Evolutionary conservation across 64 coral and sea anemone genomes (phyloP), one percentile per base, ranked within the genome.

Genomic region (Stylophora pistillata): DNA sequence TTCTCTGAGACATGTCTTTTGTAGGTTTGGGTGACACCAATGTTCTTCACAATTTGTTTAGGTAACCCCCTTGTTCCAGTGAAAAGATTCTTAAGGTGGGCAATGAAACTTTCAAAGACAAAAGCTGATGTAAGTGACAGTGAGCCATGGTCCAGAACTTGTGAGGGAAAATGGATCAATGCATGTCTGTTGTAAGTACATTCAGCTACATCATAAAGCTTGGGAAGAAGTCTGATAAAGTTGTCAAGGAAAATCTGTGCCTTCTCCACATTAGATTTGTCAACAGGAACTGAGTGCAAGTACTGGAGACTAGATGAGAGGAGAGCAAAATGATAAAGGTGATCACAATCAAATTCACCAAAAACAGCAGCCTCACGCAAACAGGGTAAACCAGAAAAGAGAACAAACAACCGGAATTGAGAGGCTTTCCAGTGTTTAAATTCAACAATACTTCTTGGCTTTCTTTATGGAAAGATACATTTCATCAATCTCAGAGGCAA

Each of bases 141-240:
- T 3, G 84, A 70, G 10, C 88, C 88, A 87, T 83, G 76, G 30
- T 76, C 32, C 15, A 59, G 17, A 21, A 91, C 85, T 72, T 95
- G 93, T 1, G 73, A 62, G 7, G 84, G 76, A 31, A 95, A 33
- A n/a, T 95, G 89, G 0, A 29, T 33, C 15, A 87, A 5, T 11
- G 93, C 74, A 75, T 95, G 93, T 17, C 17, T 87, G 56, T 95
- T 95, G 56, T 82, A 95, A 18, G 93, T 95, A 29, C 85, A 92
- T 31, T 75, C 65, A 56, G 30, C 37, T 0, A 29, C 53, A 52
- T 23, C 65, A 76, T 77, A 89, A 56, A 69, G 23, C 18, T 17
- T 72, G 9, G 90, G 90, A 37, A 78, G 59, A 21, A 86, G 72
- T 66, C 90, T 30, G 2, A 57, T 32, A 75, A 86, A 86, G 63